phyloP scores from a whole-genome alignment of 2,113 vertebrate species.

The Odobenus rosmarus region DNA sequence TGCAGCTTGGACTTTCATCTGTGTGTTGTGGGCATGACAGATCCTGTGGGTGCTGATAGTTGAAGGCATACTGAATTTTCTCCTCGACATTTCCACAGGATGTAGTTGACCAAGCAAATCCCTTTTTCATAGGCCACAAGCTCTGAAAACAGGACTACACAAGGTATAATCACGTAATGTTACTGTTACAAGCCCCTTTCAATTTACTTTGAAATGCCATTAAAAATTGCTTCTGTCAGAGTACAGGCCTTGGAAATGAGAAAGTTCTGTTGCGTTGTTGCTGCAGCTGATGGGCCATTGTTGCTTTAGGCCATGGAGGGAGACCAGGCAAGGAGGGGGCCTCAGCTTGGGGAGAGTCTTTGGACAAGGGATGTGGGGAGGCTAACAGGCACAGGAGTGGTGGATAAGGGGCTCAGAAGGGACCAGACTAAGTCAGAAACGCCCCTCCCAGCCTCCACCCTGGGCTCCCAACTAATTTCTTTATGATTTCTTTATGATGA shows the following conservation, averaged over 20 bases:
- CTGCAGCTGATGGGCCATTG: neutral
- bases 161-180: neutral
- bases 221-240: constrained; percentile 51
- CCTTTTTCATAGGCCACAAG: neutral
- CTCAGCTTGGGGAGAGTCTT: neutral
- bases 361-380: neutral
- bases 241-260: neutral
- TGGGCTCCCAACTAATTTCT: neutral
- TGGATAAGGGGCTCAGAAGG: neutral
- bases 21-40: neutral
- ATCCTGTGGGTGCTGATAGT: neutral
- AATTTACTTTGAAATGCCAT: constrained; percentile 41
- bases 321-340: neutral
- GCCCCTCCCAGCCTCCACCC: neutral
- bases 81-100: neutral
- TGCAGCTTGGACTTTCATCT: neutral
- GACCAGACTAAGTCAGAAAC: neutral
- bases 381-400: neutral
- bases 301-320: neutral
- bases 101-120: neutral
- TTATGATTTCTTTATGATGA: neutral
- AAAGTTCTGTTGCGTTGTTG: neutral
- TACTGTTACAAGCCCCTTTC: neutral
- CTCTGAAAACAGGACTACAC: neutral
- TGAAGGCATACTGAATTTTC: constrained; percentile 46